Conservation (phyloP, 2,113 vertebrate genomes). For the Seriola dumerili region DNA sequence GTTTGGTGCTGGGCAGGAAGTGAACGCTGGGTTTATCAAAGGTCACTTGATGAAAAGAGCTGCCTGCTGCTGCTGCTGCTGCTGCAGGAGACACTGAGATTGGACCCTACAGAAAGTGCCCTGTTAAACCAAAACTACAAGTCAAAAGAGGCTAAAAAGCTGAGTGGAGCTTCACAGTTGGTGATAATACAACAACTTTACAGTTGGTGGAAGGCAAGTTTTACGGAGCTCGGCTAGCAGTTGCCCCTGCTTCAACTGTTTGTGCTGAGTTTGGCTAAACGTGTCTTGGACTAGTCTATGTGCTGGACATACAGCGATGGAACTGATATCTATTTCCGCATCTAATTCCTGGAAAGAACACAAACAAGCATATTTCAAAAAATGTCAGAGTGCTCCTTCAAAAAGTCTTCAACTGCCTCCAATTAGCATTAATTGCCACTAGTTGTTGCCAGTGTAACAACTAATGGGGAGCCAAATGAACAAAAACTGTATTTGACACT, state of each 20-base stretch:
- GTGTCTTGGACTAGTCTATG: neutral
- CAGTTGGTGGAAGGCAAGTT: neutral
- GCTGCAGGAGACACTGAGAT: neutral
- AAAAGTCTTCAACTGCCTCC: neutral
- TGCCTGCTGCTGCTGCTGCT: no score
- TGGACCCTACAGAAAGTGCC: neutral
- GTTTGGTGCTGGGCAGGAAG: neutral
- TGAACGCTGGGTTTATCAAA: neutral
- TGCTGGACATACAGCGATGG: neutral
- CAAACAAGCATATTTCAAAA: neutral
- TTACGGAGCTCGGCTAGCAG: neutral
- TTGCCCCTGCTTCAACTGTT: neutral
- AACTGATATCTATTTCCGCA: neutral
- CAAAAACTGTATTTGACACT: neutral
- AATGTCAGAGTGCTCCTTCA: neutral
- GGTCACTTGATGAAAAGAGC: neutral
- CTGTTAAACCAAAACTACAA: neutral
- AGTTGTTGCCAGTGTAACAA: neutral
- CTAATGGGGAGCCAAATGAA: neutral
- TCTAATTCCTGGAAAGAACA: neutral
- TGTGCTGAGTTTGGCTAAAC: neutral
- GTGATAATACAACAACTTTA: neutral
- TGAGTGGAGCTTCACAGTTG: no score
- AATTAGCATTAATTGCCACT: slow-evolving; percentile 2
- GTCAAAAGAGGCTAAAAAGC: neutral